Conservation (phyloP, 2,888 invertebrate genomes). For the Mechanitis mazaeus region DNA sequence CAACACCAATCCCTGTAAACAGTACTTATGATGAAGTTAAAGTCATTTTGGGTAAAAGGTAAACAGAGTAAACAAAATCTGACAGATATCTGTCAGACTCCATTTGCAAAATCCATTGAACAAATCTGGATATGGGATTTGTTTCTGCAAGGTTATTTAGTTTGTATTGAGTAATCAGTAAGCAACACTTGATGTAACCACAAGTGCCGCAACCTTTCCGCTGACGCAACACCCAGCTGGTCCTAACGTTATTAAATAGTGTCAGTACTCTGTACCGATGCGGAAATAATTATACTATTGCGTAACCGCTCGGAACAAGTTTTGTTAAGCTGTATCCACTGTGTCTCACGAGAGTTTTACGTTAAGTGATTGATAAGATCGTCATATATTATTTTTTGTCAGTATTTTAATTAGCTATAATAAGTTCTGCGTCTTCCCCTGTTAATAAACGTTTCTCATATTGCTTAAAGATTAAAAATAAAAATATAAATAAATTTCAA, state of each 20-base stretch:
- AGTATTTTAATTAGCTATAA: too few species aligned
- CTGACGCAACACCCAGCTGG: conserved; percentile 60
- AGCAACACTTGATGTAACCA: conserved; percentile 65
- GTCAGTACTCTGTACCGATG: conserved; percentile 45
- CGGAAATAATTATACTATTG: conserved; percentile 64
- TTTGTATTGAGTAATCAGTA: conserved; percentile 56
- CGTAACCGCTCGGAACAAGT: conserved; percentile 40
- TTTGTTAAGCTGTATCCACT: conserved; percentile 32
- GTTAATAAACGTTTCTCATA: too few species aligned
- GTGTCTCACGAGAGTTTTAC: conserved; percentile 13
- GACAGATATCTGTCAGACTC: too few species aligned
- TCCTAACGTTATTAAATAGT: conserved; percentile 54
- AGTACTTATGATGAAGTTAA: too few species aligned
- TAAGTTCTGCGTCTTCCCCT: too few species aligned
- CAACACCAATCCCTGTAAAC: too few species aligned
- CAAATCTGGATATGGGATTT: conserved; percentile 28
- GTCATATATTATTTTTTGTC: conserved; percentile 6
- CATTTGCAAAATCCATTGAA: too few species aligned
- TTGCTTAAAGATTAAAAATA: too few species aligned
- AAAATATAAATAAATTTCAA: too few species aligned
- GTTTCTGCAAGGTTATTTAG: conserved; percentile 38
- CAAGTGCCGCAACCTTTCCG: conserved; percentile 66
- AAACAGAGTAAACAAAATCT: too few species aligned
- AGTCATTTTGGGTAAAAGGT: too few species aligned
- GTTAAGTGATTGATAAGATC: too few species aligned